Percentiles rank a stretch among this genome's conserved stretches.
Evolutionary conservation across 2,888 invertebrate genomes (phyloP).

Genomic region (Oscheius sp.): DNA sequence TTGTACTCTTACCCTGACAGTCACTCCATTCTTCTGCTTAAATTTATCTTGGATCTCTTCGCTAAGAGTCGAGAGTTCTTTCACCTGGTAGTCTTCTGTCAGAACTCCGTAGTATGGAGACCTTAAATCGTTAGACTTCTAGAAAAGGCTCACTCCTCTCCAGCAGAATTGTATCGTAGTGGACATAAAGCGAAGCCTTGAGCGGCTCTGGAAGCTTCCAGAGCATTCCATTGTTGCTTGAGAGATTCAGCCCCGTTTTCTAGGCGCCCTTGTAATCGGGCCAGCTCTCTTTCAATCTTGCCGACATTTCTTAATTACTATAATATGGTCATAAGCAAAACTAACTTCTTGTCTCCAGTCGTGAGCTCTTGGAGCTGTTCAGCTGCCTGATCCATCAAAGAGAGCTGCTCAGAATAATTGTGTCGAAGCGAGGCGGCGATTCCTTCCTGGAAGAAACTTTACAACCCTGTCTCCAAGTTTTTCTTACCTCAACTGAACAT

Average conservation of each 20-base stretch:
- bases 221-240: slow-evolving; percentile 25
- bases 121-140: not conserved
- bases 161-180: slow-evolving; percentile 2
- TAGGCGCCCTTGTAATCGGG: slow-evolving; percentile 2
- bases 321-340: no score
- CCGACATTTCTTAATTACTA: not conserved
- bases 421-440: slow-evolving; percentile 27
- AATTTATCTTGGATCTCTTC: slow-evolving; percentile 19
- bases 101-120: slow-evolving; percentile 3
- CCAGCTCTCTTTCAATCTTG: slow-evolving; percentile 1
- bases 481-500: slow-evolving; percentile 1
- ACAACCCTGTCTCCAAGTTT: not conserved
- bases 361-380: not conserved
- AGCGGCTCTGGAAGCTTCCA: slow-evolving; percentile 26
- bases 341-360: no score
- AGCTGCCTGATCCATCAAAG: slow-evolving; percentile 1
- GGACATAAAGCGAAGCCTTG: slow-evolving; percentile 16
- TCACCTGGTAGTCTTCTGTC: slow-evolving; percentile 1
- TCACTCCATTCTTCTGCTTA: slow-evolving; percentile 1
- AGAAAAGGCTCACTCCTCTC: not conserved
- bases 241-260: slow-evolving; percentile 10
- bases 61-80: not conserved
- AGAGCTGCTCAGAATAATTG: slow-evolving; percentile 6
- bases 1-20: not conserved
- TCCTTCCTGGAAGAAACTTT: slow-evolving; percentile 5